Conservation (phyloP, 2,113 vertebrate species). For the Taxidea taxus region DNA sequence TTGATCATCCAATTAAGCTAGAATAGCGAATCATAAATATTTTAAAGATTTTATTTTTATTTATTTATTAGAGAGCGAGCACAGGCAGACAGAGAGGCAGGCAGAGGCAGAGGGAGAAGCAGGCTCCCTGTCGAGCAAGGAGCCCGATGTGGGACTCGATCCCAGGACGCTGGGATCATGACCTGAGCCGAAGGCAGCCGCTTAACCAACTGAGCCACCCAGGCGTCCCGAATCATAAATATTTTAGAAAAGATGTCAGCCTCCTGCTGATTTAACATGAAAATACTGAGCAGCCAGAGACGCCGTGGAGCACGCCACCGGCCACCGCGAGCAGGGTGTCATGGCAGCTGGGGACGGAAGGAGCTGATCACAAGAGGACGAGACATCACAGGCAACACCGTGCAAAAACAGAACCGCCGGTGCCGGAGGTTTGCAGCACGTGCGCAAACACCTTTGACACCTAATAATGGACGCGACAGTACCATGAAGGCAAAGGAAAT, state of each 20-base stretch:
- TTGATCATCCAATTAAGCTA: neutral
- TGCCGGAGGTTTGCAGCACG: no score
- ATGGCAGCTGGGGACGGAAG: neutral
- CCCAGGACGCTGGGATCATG: no score
- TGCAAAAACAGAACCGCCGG: neutral
- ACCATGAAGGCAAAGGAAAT: neutral
- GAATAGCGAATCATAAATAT: neutral
- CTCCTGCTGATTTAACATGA: neutral
- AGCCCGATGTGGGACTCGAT: no score
- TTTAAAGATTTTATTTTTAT: neutral
- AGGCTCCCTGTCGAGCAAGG: no score
- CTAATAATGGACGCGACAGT: accelerated
- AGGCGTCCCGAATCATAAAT: neutral
- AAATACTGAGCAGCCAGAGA: neutral
- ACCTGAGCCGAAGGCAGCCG: no score
- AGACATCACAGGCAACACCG: neutral
- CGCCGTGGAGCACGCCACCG: accelerated
- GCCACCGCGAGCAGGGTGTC: neutral
- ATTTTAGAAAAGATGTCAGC: neutral
- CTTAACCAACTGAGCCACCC: no score
- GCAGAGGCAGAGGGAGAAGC: no score
- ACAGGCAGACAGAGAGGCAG: no score
- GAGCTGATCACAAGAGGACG: neutral
- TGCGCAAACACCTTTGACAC: neutral
- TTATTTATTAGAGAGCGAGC: no score